These are phyloP conservation scores for Centruroides vittatus DNA, from an alignment of 1,140 invertebrate species.

Conservation along the genomic window DNA sequence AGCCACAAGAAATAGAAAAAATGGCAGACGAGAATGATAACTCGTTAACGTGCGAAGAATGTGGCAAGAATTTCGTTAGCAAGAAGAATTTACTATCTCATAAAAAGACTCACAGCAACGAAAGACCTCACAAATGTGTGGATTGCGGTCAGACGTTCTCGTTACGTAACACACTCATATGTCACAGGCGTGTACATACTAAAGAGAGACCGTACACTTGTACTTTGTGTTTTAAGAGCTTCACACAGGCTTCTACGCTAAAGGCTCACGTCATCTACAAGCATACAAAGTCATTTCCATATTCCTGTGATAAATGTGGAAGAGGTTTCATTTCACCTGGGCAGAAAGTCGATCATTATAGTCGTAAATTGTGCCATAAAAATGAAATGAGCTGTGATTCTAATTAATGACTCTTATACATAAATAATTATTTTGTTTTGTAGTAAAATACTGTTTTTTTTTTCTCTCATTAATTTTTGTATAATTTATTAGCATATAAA, in stretches of 20 bases:
- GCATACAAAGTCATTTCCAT: slow-evolving; percentile 16
- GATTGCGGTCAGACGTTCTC: slow-evolving; percentile 17
- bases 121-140: slow-evolving; percentile 12
- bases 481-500: too few relatives aligned
- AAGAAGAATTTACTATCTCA: slow-evolving; percentile 11
- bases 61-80: slow-evolving; percentile 15
- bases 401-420: too few relatives aligned
- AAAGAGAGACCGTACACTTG: slow-evolving; percentile 13
- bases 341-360: slow-evolving; percentile 2
- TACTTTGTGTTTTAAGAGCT: slow-evolving; percentile 10
- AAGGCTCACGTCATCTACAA: slow-evolving; percentile 17
- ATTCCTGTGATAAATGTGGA: slow-evolving; percentile 14
- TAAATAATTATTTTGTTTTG: too few relatives aligned
- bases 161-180: slow-evolving; percentile 16
- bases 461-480: too few relatives aligned
- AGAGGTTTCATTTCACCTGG: slow-evolving; percentile 16
- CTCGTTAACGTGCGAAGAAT: slow-evolving; percentile 6
- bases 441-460: too few relatives aligned
- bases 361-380: not conserved
- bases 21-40: too few relatives aligned
- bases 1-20: too few relatives aligned
- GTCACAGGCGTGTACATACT: slow-evolving; percentile 14
- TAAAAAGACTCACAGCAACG: slow-evolving; percentile 15
- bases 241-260: slow-evolving; percentile 11
- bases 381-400: too few relatives aligned